These are phyloP conservation scores for Ectemnius cavifrons DNA, from an alignment of 2,888 invertebrate species.

Conservation along the genomic window DNA sequence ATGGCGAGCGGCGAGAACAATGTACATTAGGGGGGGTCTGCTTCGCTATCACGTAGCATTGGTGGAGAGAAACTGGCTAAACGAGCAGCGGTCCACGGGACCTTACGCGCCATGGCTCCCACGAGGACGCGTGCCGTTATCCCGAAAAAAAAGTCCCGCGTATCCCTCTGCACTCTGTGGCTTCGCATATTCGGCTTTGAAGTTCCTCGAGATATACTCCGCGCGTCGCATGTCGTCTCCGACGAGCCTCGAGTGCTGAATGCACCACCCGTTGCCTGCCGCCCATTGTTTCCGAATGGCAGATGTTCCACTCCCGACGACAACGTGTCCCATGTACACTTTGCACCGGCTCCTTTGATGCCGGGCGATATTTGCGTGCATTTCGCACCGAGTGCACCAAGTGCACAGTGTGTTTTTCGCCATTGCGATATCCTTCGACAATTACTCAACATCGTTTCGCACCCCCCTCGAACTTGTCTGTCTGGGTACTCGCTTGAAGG, in stretches of 20 bases:
- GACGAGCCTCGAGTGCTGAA: too few species aligned
- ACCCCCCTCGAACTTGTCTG: conserved; percentile 5
- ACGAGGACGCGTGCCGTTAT: conserved; percentile 32
- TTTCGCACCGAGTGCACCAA: too few species aligned
- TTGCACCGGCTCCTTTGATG: neutral
- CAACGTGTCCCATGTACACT: too few species aligned
- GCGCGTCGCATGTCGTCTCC: too few species aligned
- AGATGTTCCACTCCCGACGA: conserved; percentile 1
- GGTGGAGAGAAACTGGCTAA: conserved; percentile 34
- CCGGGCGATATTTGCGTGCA: too few species aligned
- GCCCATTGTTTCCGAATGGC: neutral
- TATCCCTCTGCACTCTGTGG: neutral
- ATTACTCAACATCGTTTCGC: neutral
- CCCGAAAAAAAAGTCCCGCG: conserved; percentile 30
- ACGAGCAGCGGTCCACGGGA: conserved; percentile 36
- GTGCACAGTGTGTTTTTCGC: too few species aligned
- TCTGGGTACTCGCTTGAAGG: too few species aligned
- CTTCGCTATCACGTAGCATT: conserved; percentile 32
- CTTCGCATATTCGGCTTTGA: neutral
- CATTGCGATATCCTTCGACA: too few species aligned
- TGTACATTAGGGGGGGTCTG: conserved; percentile 31
- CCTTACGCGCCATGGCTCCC: conserved; percentile 40
- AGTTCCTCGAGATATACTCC: neutral
- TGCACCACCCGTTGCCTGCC: neutral
- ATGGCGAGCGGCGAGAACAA: conserved; percentile 47